These are phyloP conservation scores for Myotis lucifugus DNA, from an alignment of 2,113 vertebrate genomes.

Conservation along the genomic window DNA sequence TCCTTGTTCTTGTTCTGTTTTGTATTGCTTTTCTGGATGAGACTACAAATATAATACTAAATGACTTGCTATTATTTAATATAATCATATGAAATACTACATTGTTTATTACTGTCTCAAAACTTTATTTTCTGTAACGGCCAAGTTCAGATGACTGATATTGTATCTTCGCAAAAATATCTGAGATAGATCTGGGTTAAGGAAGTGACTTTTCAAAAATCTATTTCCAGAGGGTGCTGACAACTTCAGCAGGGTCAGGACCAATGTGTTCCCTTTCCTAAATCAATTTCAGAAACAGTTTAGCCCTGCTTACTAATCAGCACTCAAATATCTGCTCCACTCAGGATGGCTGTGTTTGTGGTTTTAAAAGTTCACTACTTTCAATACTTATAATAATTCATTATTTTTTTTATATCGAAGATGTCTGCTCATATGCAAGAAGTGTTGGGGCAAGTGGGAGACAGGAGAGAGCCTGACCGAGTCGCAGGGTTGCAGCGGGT, in stretches of 20 bases:
- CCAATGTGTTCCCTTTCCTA: background rate
- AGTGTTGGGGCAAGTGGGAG: background rate
- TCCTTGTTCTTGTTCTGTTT: background rate
- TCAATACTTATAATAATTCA: background rate
- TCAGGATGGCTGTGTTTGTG: background rate
- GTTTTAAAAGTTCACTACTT: conserved; percentile 1
- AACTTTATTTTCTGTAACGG: background rate
- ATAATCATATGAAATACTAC: background rate
- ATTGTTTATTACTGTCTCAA: background rate
- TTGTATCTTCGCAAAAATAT: background rate
- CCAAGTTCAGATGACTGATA: background rate
- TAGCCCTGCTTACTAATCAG: background rate
- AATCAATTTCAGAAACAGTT: background rate
- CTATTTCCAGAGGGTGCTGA: conserved; percentile 42
- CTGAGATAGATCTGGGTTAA: background rate
- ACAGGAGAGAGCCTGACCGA: background rate
- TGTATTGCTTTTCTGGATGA: background rate
- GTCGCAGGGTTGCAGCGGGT: no score
- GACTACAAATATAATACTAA: background rate
- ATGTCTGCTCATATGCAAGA: background rate
- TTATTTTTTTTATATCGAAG: background rate
- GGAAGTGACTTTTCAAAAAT: background rate
- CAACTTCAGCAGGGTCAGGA: background rate
- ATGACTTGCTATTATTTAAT: background rate
- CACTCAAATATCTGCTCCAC: background rate